Conservation (phyloP, 2,797 vertebrate species). For the Trachops cirrhosus region DNA sequence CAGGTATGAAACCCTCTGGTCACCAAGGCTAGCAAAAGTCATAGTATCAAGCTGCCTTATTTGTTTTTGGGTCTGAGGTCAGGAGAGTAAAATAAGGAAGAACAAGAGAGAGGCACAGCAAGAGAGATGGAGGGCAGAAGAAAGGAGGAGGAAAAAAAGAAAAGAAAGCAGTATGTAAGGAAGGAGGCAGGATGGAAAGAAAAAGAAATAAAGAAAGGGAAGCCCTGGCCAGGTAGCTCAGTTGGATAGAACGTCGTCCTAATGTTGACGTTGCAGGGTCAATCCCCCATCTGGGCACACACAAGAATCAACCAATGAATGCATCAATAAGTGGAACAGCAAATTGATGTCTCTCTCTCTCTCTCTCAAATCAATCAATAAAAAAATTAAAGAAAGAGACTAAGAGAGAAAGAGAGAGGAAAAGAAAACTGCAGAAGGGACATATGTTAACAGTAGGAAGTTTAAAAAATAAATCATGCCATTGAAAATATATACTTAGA, state of each 20-base stretch:
- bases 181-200: neutral
- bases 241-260: no score
- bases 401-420: neutral
- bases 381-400: no score
- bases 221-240: no score
- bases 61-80: neutral
- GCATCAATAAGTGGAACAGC: no score
- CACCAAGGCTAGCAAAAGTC: neutral
- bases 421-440: neutral
- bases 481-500: neutral
- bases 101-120: neutral
- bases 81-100: neutral
- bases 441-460: neutral
- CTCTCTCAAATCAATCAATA: no score
- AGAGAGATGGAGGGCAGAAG: neutral
- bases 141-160: no score
- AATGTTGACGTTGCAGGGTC: no score
- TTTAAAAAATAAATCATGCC: neutral
- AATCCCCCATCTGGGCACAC: no score
- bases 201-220: neutral
- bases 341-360: no score
- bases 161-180: neutral
- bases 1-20: neutral
- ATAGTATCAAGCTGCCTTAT: neutral
- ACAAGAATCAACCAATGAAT: no score